Evolutionary conservation across 2,797 vertebrate genomes (phyloP).

Genomic region (Rhinatrema bivittatum): DNA sequence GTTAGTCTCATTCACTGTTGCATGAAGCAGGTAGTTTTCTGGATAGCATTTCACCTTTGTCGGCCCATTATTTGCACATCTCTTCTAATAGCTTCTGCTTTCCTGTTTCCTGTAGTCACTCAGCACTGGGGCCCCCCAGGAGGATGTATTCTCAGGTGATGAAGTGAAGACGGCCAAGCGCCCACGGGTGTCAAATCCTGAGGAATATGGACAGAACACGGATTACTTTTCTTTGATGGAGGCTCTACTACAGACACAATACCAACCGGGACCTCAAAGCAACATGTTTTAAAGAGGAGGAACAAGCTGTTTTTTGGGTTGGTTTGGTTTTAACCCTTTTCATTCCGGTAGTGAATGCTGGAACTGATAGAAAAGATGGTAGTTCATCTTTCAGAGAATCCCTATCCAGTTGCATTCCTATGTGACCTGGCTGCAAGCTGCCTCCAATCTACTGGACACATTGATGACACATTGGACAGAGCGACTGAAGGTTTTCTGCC

Average conservation of each 20-base stretch:
- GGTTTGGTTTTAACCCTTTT: slow-evolving; percentile 18
- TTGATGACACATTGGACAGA: slow-evolving; percentile 20
- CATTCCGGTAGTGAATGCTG: background rate
- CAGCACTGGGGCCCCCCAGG: slow-evolving; percentile 52
- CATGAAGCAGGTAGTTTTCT: accelerated
- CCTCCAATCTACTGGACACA: slow-evolving; percentile 30
- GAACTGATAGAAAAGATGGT: too few relatives aligned
- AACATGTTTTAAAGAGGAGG: slow-evolving; percentile 44
- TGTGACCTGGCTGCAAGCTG: slow-evolving; percentile 34
- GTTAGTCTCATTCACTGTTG: too few relatives aligned
- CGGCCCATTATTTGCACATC: accelerated
- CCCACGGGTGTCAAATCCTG: slow-evolving; percentile 57
- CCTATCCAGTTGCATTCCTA: too few relatives aligned
- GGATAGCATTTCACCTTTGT: too few relatives aligned
- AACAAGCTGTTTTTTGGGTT: background rate
- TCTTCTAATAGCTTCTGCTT: background rate
- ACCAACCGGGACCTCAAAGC: slow-evolving; percentile 54
- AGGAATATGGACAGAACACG: slow-evolving; percentile 57
- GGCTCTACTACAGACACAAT: slow-evolving; percentile 71
- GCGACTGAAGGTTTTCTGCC: slow-evolving; percentile 9
- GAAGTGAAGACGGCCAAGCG: slow-evolving; percentile 73
- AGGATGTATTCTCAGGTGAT: slow-evolving; percentile 46
- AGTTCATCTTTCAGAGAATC: too few relatives aligned
- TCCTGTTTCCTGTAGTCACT: slow-evolving; percentile 48
- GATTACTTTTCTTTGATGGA: slow-evolving; percentile 79